Conservation (phyloP, 2,113 vertebrate species). For the Galeopterus variegatus region DNA sequence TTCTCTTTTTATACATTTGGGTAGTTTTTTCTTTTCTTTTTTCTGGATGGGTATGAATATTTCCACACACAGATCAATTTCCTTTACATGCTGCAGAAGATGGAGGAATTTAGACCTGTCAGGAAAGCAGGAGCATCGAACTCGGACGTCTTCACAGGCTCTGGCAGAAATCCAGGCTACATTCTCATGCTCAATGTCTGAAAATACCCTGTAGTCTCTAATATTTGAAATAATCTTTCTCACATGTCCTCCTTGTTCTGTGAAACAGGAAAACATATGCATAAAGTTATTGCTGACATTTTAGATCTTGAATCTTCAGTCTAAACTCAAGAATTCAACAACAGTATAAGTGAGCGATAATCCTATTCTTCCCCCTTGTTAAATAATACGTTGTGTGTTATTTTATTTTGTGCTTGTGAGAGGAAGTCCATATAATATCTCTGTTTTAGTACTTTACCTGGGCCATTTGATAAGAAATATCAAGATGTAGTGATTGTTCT, state of each 20-base stretch:
- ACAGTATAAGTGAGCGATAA: neutral
- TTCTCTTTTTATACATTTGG: conserved; percentile 47
- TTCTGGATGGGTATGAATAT: neutral
- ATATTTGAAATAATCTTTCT: conserved; percentile 33
- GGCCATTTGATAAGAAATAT: neutral
- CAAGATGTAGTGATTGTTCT: neutral
- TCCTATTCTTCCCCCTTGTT: neutral
- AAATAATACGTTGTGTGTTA: neutral
- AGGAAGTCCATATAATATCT: neutral
- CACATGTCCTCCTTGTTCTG: neutral
- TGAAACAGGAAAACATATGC: neutral
- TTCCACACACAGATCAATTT: conserved; percentile 48
- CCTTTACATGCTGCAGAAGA: conserved; percentile 11
- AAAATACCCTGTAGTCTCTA: neutral
- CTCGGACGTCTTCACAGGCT: neutral
- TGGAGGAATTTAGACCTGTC: conserved; percentile 32
- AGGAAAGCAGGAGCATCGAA: neutral
- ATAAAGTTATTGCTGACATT: neutral
- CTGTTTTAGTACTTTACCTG: neutral
- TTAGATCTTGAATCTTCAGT: neutral
- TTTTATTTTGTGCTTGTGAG: neutral
- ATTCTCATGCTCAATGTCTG: neutral
- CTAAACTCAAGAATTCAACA: neutral
- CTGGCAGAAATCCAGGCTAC: neutral
- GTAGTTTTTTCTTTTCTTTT: neutral